phyloP scores from a whole-genome alignment of 2,113 vertebrate species.

The Eurystomus gularis region DNA sequence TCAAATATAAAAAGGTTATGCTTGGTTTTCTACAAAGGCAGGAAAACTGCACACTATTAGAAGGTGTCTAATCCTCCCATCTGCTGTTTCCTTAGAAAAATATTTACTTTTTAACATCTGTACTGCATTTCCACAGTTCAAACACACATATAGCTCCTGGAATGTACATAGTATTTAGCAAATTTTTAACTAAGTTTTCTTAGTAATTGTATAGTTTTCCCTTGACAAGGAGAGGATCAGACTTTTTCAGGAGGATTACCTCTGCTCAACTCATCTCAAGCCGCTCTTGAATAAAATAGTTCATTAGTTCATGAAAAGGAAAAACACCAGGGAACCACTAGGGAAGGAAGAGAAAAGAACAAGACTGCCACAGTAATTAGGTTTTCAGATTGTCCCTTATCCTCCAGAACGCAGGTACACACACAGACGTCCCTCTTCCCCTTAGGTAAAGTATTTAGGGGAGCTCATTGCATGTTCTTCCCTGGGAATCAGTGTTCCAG shows the following conservation, averaged over 20 bases:
- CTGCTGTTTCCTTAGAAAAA: slow-evolving; percentile 69
- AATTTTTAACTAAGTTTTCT: slow-evolving; percentile 75
- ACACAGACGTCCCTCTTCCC: slow-evolving; percentile 32
- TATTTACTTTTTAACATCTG: slow-evolving; percentile 81
- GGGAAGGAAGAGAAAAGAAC: slow-evolving; percentile 38
- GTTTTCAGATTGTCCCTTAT: slow-evolving; percentile 65
- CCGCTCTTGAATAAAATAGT: slow-evolving; percentile 73
- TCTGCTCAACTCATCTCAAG: slow-evolving; percentile 70
- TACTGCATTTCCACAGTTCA: slow-evolving; percentile 68
- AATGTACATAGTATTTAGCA: slow-evolving; percentile 64
- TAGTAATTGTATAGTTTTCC: slow-evolving; percentile 73
- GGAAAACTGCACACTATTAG: slow-evolving; percentile 43
- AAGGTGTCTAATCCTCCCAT: slow-evolving; percentile 70
- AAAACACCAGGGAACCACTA: slow-evolving; percentile 65
- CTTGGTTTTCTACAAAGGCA: slow-evolving; percentile 55
- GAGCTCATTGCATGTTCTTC: neutral
- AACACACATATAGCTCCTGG: slow-evolving; percentile 67
- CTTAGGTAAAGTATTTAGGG: slow-evolving; percentile 24
- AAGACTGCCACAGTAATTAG: slow-evolving; percentile 69
- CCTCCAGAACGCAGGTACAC: slow-evolving; percentile 41
- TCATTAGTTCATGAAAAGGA: slow-evolving; percentile 73
- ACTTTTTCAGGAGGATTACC: slow-evolving; percentile 67
- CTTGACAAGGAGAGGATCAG: slow-evolving; percentile 61
- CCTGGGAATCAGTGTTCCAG: neutral
- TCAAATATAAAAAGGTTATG: slow-evolving; percentile 25